Evolutionary conservation across 2,888 invertebrate species (phyloP), one percentile per base, ranked within the genome.

Genomic region (Portevinia maculata): DNA sequence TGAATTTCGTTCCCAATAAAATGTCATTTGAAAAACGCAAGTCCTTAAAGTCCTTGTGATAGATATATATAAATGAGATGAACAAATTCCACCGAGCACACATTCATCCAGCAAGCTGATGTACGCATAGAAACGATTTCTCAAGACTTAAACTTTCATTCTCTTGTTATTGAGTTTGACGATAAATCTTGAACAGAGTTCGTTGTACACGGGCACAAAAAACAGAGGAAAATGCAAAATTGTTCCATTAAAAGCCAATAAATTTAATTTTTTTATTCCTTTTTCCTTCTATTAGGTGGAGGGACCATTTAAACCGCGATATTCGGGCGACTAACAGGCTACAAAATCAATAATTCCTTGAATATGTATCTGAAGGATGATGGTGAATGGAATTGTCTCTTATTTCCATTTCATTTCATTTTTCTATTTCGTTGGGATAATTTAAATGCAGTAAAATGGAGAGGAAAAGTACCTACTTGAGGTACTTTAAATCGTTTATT

Each of bases 181-280:
- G 17, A 19, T 28, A 19, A 59, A 55, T 34, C 21, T 15, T 39
- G n/a, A 13, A 17, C n/a, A 9, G 7, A 11, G 11, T 48, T 69
- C 21, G n/a, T 17, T 52, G 7, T 11, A 11, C n/a, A 3, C 17
- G 8, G 0, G 9, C 11, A 37, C 32, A 15, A 19, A 39, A 67
- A n/a, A 53, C 55, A 34, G 24, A 74, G 50, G 50, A 7, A 44
- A 32, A 69, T 67, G 75, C 50, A 64, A 79, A 73, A 79, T 48
- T 74, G 48, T 62, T 69, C 32, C 67, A 73, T 84, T 79, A 65
- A 62, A 69, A 73, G 57, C 21, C 67, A 73, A 84, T 79, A 79
- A 65, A 57, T 62, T 57, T 34, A 62, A 59, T 67, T 65, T 65
- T 41, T 21, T 24, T 8, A 11, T 11, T 6, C 44, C 1, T 13